Evolutionary conservation across 2,888 invertebrate genomes (phyloP), one percentile per base, ranked within the genome.

Genomic region (Tipula lateralis): DNA sequence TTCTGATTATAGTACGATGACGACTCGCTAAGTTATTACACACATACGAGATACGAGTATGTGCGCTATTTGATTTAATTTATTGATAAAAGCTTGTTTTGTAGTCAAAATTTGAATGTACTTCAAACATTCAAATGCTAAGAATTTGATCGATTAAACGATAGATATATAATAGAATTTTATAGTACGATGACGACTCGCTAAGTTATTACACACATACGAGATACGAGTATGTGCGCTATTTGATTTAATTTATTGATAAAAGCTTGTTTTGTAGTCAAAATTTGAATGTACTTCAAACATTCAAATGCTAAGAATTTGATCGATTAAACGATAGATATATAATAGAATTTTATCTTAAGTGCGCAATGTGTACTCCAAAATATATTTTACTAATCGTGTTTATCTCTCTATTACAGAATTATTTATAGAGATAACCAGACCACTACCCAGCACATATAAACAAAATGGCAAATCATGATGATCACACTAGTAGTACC

Each of bases 401-500:
- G 66, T 66, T 66, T 24, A 24, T 66, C 66, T 44, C 3, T 66
- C 24, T 66, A 24, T 9, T 66, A 24, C 66, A 66, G 66, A 24
- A 9, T 66, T 66, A 9, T 4, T 24, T 50, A 16, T 16, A 50
- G 4, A 50, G 6, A 7, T 44, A 44, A 44, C 13, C 13, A 44
- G n/a, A 50, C 6, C 12, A 36, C 9, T 12, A 9, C 9, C 9
- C 32, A 32, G 32, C 36, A 12, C 9, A 36, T 36, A 36, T 44
- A 44, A 13, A 66, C 9, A 66, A 66, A 24, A 66, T 66, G 66
- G 66, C 66, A 66, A 66, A 66, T 66, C 24, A 66, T 24, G 66
- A 66, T 24, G 83, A 83, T 32, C 19, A 39, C 66, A 29, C 2
- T 3, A 83, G 32, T 84, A 86, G 86, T n/a, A 81, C 85, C 7